Evolutionary conservation across 2,888 invertebrate genomes (phyloP).

Genomic region (Unio pictorum): DNA sequence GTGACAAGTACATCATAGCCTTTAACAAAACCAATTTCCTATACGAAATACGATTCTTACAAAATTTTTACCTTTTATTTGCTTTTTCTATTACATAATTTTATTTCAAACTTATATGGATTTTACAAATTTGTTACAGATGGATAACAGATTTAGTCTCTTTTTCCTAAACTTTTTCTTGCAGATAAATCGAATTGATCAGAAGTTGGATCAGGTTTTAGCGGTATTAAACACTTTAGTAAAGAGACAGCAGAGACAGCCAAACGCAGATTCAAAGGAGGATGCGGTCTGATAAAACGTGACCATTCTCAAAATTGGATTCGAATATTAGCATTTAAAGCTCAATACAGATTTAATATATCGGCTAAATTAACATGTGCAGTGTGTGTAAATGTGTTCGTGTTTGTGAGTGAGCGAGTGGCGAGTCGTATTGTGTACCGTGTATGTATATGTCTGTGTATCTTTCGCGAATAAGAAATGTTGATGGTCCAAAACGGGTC

Average conservation of each 20-base stretch:
- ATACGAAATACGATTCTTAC: not conserved
- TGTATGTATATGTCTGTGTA: too few species aligned
- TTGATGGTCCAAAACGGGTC: too few species aligned
- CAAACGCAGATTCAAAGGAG: conserved; percentile 30
- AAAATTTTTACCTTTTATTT: not conserved
- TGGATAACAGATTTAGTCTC: not conserved
- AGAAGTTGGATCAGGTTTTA: conserved; percentile 78
- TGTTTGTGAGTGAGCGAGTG: too few species aligned
- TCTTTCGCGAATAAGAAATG: too few species aligned
- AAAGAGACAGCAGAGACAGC: conserved; percentile 28
- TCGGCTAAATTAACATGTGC: too few species aligned
- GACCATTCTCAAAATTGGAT: too few species aligned
- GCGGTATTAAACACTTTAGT: conserved; percentile 76
- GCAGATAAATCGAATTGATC: conserved; percentile 77
- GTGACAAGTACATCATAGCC: too few species aligned
- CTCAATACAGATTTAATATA: too few species aligned
- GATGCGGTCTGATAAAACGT: conserved; percentile 32
- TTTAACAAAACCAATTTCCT: not conserved
- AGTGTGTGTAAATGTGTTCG: too few species aligned
- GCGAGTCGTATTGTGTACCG: too few species aligned
- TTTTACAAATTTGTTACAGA: not conserved
- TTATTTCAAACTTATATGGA: not conserved
- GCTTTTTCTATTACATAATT: not conserved
- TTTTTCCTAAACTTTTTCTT: conserved; percentile 49
- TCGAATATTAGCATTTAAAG: too few species aligned